Conservation (phyloP, 30 jellyfish, hydroid and myxozoan species). For the Chrysaora quinquecirrha region DNA sequence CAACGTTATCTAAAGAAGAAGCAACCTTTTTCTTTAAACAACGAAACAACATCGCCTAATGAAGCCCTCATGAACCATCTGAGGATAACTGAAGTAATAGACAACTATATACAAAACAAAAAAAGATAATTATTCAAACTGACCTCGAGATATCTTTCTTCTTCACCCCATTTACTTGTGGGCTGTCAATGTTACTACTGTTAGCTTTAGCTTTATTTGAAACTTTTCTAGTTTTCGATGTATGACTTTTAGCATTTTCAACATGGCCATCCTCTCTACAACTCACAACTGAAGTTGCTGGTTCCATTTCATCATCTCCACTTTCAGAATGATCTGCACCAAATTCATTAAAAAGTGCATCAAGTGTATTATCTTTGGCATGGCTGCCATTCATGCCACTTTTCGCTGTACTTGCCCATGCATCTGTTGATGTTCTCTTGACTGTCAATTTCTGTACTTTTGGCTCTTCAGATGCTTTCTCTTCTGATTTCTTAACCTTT, state of each 20-base stretch:
- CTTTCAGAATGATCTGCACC: slow-evolving; percentile 68
- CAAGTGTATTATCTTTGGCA: slow-evolving; percentile 41
- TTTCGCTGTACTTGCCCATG: slow-evolving; percentile 75
- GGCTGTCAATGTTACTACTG: slow-evolving; percentile 7
- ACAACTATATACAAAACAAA: too few relatives aligned
- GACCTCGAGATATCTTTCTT: slow-evolving; percentile 64
- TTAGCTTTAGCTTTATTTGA: slow-evolving; percentile 21
- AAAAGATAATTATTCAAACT: too few relatives aligned
- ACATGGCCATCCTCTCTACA: slow-evolving; percentile 14
- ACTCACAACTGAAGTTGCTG: slow-evolving; percentile 27
- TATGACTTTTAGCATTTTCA: slow-evolving; percentile 14
- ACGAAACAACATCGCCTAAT: too few relatives aligned
- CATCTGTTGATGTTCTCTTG: slow-evolving; percentile 91
- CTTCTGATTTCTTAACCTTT: slow-evolving; percentile 70
- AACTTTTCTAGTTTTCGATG: slow-evolving; percentile 49
- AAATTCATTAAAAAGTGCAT: slow-evolving; percentile 77
- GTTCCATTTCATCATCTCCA: slow-evolving; percentile 65
- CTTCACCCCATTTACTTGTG: slow-evolving; percentile 60
- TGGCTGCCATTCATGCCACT: slow-evolving; percentile 1
- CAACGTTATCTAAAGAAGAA: too few relatives aligned
- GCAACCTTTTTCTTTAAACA: too few relatives aligned
- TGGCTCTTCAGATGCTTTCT: slow-evolving; percentile 63
- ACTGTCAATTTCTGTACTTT: slow-evolving; percentile 82
- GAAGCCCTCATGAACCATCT: too few relatives aligned
- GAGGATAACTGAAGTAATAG: too few relatives aligned